A percentile compares a stretch with the other conserved stretches of the same genome.
Conservation (phyloP, 1,140 invertebrate species). For the Metaphire vulgaris region DNA sequence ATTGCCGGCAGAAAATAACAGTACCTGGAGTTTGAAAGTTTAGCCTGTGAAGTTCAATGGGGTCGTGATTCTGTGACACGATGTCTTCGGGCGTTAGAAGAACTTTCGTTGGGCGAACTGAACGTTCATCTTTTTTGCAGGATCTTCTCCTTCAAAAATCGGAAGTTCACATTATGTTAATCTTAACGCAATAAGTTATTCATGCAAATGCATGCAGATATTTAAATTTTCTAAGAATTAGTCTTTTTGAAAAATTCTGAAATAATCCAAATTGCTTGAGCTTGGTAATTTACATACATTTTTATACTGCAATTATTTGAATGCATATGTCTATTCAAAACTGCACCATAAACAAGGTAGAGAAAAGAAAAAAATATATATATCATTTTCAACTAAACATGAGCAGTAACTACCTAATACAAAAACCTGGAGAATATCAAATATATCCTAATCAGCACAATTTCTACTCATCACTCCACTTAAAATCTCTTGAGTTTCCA, state of each 20-base stretch:
- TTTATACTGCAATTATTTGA: no score
- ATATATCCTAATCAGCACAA: no score
- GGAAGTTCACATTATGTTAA: neutral
- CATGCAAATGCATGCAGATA: neutral
- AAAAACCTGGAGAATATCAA: no score
- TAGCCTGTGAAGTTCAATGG: slow-evolving; percentile 86
- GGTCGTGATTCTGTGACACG: slow-evolving; percentile 66
- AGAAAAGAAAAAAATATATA: no score
- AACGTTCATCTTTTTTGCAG: neutral
- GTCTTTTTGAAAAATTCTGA: neutral
- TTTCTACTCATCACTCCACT: no score
- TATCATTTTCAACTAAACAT: no score
- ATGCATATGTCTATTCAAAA: no score
- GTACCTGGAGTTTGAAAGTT: slow-evolving; percentile 89
- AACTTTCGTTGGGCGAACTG: slow-evolving; percentile 38
- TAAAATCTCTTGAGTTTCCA: no score
- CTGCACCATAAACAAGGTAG: no score
- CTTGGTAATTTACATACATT: neutral
- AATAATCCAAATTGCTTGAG: neutral
- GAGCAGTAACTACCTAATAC: no score
- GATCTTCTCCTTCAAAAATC: neutral
- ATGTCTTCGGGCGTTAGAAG: slow-evolving; percentile 42
- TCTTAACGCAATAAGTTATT: neutral
- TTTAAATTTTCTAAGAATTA: neutral
- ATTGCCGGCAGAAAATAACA: neutral